These are phyloP conservation scores for Plusia festucae DNA, from an alignment of 2,888 invertebrate species.

Conservation along the genomic window DNA sequence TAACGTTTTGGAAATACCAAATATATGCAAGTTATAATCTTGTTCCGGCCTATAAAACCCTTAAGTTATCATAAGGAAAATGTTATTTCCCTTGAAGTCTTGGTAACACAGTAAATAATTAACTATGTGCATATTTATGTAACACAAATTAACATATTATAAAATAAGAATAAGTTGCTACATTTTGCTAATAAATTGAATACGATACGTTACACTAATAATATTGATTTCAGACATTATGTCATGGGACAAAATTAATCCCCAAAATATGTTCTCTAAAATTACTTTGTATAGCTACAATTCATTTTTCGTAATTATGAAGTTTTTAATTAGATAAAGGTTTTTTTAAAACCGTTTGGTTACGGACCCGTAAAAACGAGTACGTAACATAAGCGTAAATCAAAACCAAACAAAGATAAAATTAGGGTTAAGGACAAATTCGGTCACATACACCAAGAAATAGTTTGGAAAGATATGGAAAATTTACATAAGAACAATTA, in stretches of 20 bases:
- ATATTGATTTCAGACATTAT: too few species aligned
- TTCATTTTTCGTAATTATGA: too few species aligned
- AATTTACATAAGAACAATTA: conserved; percentile 21
- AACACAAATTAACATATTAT: not conserved
- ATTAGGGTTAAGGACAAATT: not conserved
- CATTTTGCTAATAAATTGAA: too few species aligned
- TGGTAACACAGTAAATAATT: not conserved
- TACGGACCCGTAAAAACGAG: not conserved
- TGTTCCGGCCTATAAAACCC: conserved; percentile 1
- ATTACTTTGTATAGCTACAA: too few species aligned
- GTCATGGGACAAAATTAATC: too few species aligned
- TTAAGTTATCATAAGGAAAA: not conserved
- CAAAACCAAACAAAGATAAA: not conserved
- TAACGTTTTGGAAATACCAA: conserved; percentile 23
- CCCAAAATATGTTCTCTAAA: too few species aligned
- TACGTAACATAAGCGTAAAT: not conserved
- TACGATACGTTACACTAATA: too few species aligned
- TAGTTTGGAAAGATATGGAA: conserved; percentile 9
- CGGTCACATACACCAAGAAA: not conserved
- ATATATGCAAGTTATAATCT: not conserved
- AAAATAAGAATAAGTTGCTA: not conserved
- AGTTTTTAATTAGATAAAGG: not conserved
- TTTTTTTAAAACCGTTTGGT: not conserved
- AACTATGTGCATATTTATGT: not conserved
- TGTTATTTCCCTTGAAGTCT: not conserved